Evolutionary conservation across 2,113 vertebrate species (phyloP).

Genomic region (Sterrhoptilus dennistouni): DNA sequence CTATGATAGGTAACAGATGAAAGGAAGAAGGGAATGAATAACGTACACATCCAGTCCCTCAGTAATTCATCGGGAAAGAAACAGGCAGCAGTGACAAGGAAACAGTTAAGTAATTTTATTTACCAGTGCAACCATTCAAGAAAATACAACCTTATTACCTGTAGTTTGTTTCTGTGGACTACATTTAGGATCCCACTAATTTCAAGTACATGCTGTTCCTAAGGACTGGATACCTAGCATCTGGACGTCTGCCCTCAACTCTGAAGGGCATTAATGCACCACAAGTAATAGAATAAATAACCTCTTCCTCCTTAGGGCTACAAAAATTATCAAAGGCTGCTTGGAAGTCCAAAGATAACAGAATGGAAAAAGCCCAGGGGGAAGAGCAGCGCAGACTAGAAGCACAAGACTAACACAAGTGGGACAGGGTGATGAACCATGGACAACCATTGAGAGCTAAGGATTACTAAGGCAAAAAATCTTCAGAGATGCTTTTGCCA

Average conservation of each 20-base stretch:
- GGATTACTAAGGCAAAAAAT: not conserved
- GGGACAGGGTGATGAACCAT: not conserved
- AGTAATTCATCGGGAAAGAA: not conserved
- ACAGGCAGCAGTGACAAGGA: not conserved
- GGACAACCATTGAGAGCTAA: not conserved
- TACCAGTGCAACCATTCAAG: not conserved
- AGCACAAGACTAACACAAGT: not conserved
- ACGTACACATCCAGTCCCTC: not conserved
- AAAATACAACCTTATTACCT: not conserved
- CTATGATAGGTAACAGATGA: not conserved
- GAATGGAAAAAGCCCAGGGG: not conserved
- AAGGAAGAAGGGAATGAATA: not conserved
- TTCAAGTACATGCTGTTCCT: not conserved
- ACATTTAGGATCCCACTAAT: not conserved
- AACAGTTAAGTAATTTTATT: not conserved
- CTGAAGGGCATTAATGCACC: not conserved
- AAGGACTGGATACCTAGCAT: not conserved
- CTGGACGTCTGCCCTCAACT: not conserved
- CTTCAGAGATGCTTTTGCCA: not conserved
- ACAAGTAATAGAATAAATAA: not conserved
- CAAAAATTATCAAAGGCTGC: not conserved
- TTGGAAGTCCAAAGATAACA: not conserved
- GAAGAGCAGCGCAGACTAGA: not conserved
- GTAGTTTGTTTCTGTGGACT: not conserved
- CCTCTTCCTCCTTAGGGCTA: not conserved